These are phyloP conservation scores for Strix uralensis DNA, from an alignment of 2,113 vertebrate species.

Conservation along the genomic window DNA sequence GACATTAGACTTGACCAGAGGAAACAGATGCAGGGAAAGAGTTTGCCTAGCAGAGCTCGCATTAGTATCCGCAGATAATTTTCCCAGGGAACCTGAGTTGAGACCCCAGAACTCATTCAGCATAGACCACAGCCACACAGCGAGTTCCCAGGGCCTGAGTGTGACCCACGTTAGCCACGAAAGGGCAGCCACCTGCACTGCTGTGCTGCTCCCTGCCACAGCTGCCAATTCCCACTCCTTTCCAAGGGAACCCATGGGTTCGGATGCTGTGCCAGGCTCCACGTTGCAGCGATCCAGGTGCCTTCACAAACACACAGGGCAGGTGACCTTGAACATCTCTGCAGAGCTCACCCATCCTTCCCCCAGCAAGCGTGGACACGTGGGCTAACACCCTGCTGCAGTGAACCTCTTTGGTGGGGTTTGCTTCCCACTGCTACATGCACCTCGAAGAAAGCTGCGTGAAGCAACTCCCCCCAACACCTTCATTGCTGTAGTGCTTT, in stretches of 20 bases:
- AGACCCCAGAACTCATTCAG: neutral
- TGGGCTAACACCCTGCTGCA: accelerated
- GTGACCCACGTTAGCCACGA: neutral
- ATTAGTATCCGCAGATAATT: neutral
- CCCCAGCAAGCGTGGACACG: accelerated
- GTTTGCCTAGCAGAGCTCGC: accelerated
- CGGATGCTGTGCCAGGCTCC: neutral
- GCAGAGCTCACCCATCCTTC: neutral
- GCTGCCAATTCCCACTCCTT: neutral
- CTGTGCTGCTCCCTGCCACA: neutral
- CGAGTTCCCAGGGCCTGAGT: neutral
- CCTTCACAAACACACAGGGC: neutral
- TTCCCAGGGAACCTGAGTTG: neutral
- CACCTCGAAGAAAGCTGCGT: neutral
- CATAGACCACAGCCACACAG: accelerated
- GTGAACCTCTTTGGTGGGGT: neutral
- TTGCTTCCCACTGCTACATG: neutral
- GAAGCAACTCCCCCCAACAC: neutral
- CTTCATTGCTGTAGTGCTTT: neutral
- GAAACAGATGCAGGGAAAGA: neutral
- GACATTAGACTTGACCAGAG: neutral
- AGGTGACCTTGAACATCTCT: accelerated
- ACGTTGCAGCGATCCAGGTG: accelerated
- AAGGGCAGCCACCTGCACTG: neutral
- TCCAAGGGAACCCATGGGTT: neutral